A percentile compares a stretch with the other conserved stretches of the same genome.
Conservation (phyloP, 1,140 invertebrate species). For the Grapholita molesta region DNA sequence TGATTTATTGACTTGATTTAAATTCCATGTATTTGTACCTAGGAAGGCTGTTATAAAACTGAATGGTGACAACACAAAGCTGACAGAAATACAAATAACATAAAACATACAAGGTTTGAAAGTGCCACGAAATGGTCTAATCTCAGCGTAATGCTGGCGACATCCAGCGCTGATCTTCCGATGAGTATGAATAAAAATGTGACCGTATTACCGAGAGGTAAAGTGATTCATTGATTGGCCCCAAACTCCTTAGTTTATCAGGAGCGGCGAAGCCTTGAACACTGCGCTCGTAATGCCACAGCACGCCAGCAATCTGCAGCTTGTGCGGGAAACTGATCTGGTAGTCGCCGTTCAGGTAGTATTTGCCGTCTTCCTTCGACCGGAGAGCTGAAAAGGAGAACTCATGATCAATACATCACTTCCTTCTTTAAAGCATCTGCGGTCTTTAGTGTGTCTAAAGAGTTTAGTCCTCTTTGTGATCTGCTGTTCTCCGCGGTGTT, state of each 20-base stretch:
- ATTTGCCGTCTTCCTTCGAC: constrained; percentile 86
- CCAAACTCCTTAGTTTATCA: constrained; percentile 88
- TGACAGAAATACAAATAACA: too few relatives aligned
- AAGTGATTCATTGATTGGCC: constrained; percentile 92
- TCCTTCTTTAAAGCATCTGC: too few relatives aligned
- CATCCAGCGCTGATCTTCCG: too few relatives aligned
- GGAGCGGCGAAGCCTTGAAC: constrained; percentile 89
- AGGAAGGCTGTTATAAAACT: neutral
- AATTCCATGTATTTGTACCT: too few relatives aligned
- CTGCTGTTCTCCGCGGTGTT: too few relatives aligned
- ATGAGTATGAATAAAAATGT: neutral
- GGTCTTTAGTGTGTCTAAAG: too few relatives aligned
- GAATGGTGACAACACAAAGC: too few relatives aligned
- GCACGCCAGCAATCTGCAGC: constrained; percentile 87
- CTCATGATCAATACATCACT: neutral
- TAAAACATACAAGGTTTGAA: too few relatives aligned
- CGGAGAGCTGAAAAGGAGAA: constrained; percentile 83
- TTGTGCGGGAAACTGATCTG: constrained; percentile 92
- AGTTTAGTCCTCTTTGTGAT: too few relatives aligned
- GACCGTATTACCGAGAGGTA: constrained; percentile 87
- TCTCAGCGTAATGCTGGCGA: too few relatives aligned
- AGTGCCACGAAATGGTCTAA: too few relatives aligned
- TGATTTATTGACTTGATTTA: too few relatives aligned
- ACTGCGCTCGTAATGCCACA: constrained; percentile 92
- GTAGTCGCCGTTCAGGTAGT: constrained; percentile 96